Evolutionary conservation across 2,113 vertebrate genomes (phyloP), one percentile per base, ranked within the genome.

Genomic region (Numenius arquata): DNA sequence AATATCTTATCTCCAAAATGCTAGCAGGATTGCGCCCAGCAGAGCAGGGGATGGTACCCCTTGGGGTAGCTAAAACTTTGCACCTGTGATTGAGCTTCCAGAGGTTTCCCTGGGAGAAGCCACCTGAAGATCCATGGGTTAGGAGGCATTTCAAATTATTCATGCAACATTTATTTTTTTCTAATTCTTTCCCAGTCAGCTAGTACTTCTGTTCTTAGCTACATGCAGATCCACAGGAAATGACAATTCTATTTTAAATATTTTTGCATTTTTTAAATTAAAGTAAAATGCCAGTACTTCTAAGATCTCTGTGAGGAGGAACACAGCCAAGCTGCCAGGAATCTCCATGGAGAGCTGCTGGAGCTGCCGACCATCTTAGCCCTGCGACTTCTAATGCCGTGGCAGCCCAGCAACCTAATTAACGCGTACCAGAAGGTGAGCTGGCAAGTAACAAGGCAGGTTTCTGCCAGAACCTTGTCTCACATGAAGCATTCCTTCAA

Each of bases 301-400:
- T 52, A 5, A 56, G 74, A 65, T 88, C 9, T 45, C 40, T 43
- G 36, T 61, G 65, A 72, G 76, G 72, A 75, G 47, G 73, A 91
- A 26, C 43, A 41, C 5, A 78, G 72, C 50, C 45, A 70, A n/a
- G 72, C 77, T 95, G 90, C 61, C 63, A 74, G 61, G 70, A 68
- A 32, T 92, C 91, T 92, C 94, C 74, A 65, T 67, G 91, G 87
- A 93, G 94, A 92, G 76, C 79, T 80, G 90, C 82, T 70, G 85
- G 85, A 93, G 75, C 88, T 88, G 75, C 87, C 0, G 30, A 43
- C 75, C 68, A 23, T n/a, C 38, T 55, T 48, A 80, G 56, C 92
- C 71, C 83, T 88, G 63, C 1, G 4, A 18, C 68, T 93, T 55
- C 45, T 21, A 38, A 36, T 0, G 8, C 65, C 40, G 77, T 89